These are phyloP conservation scores for Nestor notabilis DNA, from an alignment of 2,113 vertebrate species.

Conservation along the genomic window DNA sequence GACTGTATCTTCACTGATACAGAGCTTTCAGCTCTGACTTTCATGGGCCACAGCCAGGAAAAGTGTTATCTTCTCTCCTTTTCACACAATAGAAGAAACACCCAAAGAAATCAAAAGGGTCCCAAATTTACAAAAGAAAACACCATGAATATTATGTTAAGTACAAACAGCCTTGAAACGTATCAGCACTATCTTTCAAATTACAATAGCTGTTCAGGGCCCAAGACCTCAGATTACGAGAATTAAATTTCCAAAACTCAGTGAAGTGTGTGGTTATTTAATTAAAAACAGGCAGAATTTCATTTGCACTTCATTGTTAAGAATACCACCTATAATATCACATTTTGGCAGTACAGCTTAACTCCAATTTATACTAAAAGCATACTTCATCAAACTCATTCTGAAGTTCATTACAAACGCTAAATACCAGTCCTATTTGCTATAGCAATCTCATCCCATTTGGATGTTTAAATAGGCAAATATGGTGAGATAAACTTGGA, in stretches of 20 bases:
- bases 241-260: constrained; percentile 60
- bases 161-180: not conserved
- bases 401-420: constrained; percentile 47
- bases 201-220: constrained; percentile 1
- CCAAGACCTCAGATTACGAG: constrained; percentile 33
- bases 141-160: not conserved
- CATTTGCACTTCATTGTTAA: constrained; percentile 57
- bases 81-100: not conserved
- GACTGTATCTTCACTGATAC: not conserved
- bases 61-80: not conserved
- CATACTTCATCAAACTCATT: constrained; percentile 49
- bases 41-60: not conserved
- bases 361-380: constrained; percentile 41
- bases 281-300: constrained; percentile 57
- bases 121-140: not conserved
- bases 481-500: not conserved
- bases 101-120: not conserved
- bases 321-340: constrained; percentile 41
- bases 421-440: constrained; percentile 42
- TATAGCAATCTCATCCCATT: not conserved
- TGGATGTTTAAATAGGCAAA: constrained; percentile 42
- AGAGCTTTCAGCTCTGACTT: not conserved
- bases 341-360: constrained; percentile 38
- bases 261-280: constrained; percentile 53
- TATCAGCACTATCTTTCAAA: constrained; percentile 44